phyloP scores from a whole-genome alignment of 2,797 vertebrate species.

The Xiphophorus birchmanni region DNA sequence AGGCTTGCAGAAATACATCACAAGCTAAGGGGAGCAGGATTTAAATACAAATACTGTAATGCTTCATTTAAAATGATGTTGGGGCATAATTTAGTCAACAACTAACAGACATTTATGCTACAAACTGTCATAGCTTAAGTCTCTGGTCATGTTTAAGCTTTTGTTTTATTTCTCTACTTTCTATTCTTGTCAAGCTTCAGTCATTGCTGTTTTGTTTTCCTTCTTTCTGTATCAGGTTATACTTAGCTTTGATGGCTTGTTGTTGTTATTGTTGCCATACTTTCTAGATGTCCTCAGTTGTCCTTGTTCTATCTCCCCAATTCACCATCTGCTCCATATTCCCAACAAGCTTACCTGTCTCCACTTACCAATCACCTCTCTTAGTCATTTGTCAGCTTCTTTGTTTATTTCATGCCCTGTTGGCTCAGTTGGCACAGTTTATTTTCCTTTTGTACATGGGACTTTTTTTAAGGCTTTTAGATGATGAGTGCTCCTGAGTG shows the following conservation, averaged over 20 bases:
- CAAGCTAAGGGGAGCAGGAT: slow-evolving; percentile 39
- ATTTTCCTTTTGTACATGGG: background rate
- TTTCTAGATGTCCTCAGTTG: slow-evolving; percentile 1
- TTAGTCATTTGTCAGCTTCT: background rate
- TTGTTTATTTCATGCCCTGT: background rate
- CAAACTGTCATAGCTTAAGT: slow-evolving; percentile 14
- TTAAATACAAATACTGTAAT: slow-evolving; percentile 49
- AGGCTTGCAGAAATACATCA: slow-evolving; percentile 65
- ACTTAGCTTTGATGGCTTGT: slow-evolving; percentile 1
- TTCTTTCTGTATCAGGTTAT: slow-evolving; percentile 14
- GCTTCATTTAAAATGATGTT: slow-evolving; percentile 55
- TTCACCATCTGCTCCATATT: slow-evolving; percentile 1
- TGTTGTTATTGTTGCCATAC: slow-evolving; percentile 5
- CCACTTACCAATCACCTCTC: background rate
- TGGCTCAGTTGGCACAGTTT: background rate
- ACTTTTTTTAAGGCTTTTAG: background rate
- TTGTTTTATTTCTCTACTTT: background rate
- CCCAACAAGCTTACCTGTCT: background rate
- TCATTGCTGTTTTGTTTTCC: background rate
- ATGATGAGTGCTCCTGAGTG: background rate
- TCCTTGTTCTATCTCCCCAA: background rate
- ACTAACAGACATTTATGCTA: slow-evolving; percentile 18
- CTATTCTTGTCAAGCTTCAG: background rate
- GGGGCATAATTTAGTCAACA: slow-evolving; percentile 53
- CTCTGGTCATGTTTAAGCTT: background rate